Percentiles rank a stretch among this genome's conserved stretches.
phyloP scores from a whole-genome alignment of 1,140 invertebrate genomes.

The Ladona fulva region DNA sequence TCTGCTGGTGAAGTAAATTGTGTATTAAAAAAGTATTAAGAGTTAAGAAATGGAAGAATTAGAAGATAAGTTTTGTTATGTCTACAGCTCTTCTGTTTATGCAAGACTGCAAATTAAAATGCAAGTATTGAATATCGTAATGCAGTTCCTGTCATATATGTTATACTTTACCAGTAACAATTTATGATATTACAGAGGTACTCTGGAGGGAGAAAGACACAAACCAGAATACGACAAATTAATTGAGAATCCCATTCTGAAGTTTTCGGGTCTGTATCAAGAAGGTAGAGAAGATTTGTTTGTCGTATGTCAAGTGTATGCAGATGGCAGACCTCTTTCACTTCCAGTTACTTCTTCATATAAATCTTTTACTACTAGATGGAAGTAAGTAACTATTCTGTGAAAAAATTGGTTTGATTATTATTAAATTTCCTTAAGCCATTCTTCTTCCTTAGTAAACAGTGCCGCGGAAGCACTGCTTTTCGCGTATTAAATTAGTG shows the following conservation, averaged over 20 bases:
- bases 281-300: constrained; percentile 60
- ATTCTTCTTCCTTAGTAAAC: too few relatives aligned
- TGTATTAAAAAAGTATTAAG: too few relatives aligned
- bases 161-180: background rate
- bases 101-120: constrained; percentile 86
- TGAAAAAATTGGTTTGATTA: constrained; percentile 7
- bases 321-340: constrained; percentile 71
- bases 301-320: constrained; percentile 80
- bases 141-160: background rate
- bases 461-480: too few relatives aligned
- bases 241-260: constrained; percentile 76
- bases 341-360: constrained; percentile 86
- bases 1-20: too few relatives aligned
- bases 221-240: constrained; percentile 83
- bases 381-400: constrained; percentile 62
- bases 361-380: constrained; percentile 83
- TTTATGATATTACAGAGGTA: constrained; percentile 57
- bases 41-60: constrained; percentile 45
- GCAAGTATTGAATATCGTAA: constrained; percentile 46
- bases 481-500: too few relatives aligned
- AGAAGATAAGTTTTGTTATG: constrained; percentile 71
- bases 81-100: constrained; percentile 85
- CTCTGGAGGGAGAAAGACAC: constrained; percentile 81
- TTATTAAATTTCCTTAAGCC: constrained; percentile 16
- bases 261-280: constrained; percentile 82